Evolutionary conservation across 2,888 invertebrate genomes (phyloP).

Genomic region (Notocelia uddmanniana): DNA sequence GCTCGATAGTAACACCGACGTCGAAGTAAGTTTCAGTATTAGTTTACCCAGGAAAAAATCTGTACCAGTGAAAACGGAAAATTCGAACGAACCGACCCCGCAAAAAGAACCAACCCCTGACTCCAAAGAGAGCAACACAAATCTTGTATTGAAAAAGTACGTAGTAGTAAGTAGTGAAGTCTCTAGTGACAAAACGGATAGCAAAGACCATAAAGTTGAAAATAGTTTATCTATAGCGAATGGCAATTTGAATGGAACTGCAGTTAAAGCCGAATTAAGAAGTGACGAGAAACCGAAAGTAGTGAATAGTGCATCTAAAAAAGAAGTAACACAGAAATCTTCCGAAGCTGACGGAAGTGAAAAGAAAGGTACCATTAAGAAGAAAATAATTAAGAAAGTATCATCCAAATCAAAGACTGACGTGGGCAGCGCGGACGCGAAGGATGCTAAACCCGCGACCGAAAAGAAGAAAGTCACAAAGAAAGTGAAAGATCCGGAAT

Average conservation of each 20-base stretch:
- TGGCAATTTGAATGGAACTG: slow-evolving; percentile 59
- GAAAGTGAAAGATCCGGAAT: slow-evolving; percentile 73
- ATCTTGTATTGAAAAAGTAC: slow-evolving; percentile 72
- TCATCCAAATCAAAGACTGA: slow-evolving; percentile 80
- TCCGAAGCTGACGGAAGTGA: slow-evolving; percentile 64
- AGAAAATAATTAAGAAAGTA: slow-evolving; percentile 79
- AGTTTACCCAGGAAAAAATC: slow-evolving; percentile 74
- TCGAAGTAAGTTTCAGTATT: slow-evolving; percentile 81
- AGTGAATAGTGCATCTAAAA: slow-evolving; percentile 57
- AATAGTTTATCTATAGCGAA: slow-evolving; percentile 63
- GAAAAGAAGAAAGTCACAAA: slow-evolving; percentile 80
- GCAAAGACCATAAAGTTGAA: slow-evolving; percentile 58
- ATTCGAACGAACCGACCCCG: slow-evolving; percentile 51
- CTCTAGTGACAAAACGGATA: slow-evolving; percentile 56
- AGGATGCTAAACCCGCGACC: slow-evolving; percentile 63
- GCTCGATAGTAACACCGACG: slow-evolving; percentile 66
- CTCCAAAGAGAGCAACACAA: slow-evolving; percentile 49
- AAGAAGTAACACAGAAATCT: slow-evolving; percentile 61
- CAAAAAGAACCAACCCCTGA: slow-evolving; percentile 42
- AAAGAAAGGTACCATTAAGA: slow-evolving; percentile 78
- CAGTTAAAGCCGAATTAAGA: slow-evolving; percentile 55
- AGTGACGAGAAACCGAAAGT: slow-evolving; percentile 65
- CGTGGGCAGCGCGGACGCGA: slow-evolving; percentile 62
- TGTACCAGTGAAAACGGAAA: slow-evolving; percentile 58
- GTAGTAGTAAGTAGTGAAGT: slow-evolving; percentile 62